Evolutionary conservation across 1,140 invertebrate genomes (phyloP), one percentile per base, ranked within the genome.

Genomic region (Wiebesia pumilae): DNA sequence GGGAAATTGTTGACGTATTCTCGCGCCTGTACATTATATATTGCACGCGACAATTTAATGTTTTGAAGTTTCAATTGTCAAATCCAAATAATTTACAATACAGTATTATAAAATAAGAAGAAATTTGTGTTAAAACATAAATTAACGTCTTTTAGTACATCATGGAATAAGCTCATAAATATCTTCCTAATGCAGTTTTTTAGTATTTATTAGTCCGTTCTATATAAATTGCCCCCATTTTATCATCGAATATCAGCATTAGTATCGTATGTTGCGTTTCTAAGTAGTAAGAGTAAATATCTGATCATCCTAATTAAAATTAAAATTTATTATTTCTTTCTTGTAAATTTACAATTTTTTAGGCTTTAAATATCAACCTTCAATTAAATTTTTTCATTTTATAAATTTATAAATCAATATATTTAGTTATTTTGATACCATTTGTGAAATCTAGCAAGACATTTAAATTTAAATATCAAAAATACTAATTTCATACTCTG

Each of bases 251-350:
- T 27, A 62, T 62, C 24, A 7, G 24, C 10, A 27, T 6, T 27
- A 27, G 3, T 3, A 62, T 2, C 21, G 2, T 24, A 62, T 27
- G 24, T 51, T 47, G 0, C 1, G 27, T 51, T 3, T 65, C 40
- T 58, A 21, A 81, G 58, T 67, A 67, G 79, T 81, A 43, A 27
- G 54, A 81, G 12, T 81, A 81, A 67, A 81, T 81, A 81, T 40
- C 14, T 19, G 12, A 19, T 81, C 79, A 67, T 81, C 3, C 62
- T 35, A 33, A 62, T 24, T 27, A 27, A 62, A 62, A 62, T 27
- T 62, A 62, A 27, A 12, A 27, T n/a, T n/a, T n/a, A n/a, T n/a
- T n/a, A n/a, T n/a, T n/a, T n/a, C n/a, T n/a, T 47, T 6, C 6
- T 47, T 47, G 43, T 14, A 47, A 47, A 47, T 47, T 47, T 6